Evolutionary conservation across 2,888 invertebrate species (phyloP).

Genomic region (Monoplex corrugatus): DNA sequence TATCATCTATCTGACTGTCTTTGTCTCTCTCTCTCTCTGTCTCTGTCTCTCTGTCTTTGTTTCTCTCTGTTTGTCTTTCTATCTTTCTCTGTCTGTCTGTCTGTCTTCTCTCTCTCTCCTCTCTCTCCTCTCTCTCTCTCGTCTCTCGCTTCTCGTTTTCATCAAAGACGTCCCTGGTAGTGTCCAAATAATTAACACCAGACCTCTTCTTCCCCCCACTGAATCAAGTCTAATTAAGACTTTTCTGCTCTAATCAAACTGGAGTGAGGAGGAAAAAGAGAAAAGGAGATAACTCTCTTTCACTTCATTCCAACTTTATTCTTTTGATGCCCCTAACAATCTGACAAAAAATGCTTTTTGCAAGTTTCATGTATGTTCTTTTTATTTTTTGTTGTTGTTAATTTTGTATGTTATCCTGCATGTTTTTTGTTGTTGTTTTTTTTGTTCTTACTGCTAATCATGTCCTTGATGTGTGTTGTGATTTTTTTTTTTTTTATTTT

Average conservation of each 20-base stretch:
- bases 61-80: neutral
- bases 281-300: too few species aligned
- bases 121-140: neutral
- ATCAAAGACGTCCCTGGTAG: neutral
- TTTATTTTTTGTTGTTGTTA: too few species aligned
- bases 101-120: neutral
- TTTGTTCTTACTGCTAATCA: neutral
- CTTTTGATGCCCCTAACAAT: too few species aligned
- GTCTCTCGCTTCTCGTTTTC: too few species aligned
- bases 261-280: too few species aligned
- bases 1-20: neutral
- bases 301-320: neutral
- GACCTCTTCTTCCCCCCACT: neutral
- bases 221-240: constrained; percentile 18
- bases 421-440: neutral
- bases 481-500: neutral
- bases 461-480: neutral
- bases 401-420: neutral
- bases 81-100: neutral
- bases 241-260: neutral
- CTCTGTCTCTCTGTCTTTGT: neutral
- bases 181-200: neutral
- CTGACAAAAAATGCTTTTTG: too few species aligned
- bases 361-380: neutral
- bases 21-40: neutral